Percentiles rank a stretch among this genome's conserved stretches.
Conservation (phyloP, 2,113 vertebrate species). For the Lycocorax pyrrhopterus region DNA sequence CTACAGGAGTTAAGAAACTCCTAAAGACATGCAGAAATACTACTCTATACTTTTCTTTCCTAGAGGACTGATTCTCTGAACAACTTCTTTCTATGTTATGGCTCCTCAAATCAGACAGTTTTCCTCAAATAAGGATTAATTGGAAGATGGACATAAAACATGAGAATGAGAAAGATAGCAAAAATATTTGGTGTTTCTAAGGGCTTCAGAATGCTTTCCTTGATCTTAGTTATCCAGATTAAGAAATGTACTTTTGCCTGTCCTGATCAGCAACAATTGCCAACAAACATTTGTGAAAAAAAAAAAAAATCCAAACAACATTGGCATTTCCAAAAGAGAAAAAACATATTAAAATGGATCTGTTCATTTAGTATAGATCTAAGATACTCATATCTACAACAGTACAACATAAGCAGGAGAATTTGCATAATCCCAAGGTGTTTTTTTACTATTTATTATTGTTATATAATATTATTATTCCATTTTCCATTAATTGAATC, state of each 20-base stretch:
- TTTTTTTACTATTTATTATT: background rate
- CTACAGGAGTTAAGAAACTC: background rate
- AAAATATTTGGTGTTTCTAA: background rate
- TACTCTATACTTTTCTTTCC: background rate
- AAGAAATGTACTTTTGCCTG: background rate
- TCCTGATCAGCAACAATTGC: background rate
- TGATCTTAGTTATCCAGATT: background rate
- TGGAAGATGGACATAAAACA: background rate
- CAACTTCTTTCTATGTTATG: background rate
- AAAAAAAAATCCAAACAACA: background rate
- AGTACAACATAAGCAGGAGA: background rate
- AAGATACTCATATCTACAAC: background rate
- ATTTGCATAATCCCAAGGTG: background rate
- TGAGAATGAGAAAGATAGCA: background rate
- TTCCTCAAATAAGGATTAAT: background rate
- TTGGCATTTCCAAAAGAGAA: background rate
- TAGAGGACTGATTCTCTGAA: background rate
- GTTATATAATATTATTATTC: background rate
- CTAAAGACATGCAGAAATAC: background rate
- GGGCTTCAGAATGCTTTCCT: background rate
- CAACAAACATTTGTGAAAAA: background rate
- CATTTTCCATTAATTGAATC: background rate
- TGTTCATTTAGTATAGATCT: background rate
- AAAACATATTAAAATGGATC: background rate
- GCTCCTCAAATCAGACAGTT: background rate